Evolutionary conservation across 92 coral and sea anemone genomes (phyloP).

Genomic region (Bergia sp.): DNA sequence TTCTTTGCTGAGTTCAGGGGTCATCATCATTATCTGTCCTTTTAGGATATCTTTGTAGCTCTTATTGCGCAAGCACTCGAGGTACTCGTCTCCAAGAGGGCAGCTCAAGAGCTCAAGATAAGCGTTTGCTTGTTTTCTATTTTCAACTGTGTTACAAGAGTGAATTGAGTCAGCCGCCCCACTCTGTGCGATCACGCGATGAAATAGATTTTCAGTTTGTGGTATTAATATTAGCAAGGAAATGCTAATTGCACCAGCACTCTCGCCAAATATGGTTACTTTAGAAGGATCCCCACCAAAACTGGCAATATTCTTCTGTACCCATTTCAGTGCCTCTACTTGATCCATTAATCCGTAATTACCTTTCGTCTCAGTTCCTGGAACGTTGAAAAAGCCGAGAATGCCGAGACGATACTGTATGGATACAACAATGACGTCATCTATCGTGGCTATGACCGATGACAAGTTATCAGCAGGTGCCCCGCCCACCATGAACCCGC

Average conservation of each 20-base stretch:
- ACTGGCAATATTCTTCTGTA: constrained; percentile 44
- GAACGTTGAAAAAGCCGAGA: constrained; percentile 73
- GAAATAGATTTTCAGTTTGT: constrained; percentile 46
- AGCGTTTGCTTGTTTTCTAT: background rate
- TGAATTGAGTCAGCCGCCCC: constrained; percentile 32
- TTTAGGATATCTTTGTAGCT: constrained; percentile 12
- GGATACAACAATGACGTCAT: constrained; percentile 71
- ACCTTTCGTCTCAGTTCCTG: constrained; percentile 67
- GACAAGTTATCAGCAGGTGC: background rate
- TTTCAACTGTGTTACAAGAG: background rate
- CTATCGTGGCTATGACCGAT: constrained; percentile 49
- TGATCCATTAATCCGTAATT: constrained; percentile 77
- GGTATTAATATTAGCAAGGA: constrained; percentile 42
- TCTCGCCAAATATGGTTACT: constrained; percentile 55
- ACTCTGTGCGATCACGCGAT: constrained; percentile 50
- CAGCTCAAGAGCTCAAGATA: constrained; percentile 6
- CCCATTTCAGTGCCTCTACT: constrained; percentile 58
- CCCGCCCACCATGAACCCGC: constrained; percentile 49
- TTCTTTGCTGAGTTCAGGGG: constrained; percentile 15
- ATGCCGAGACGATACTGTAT: constrained; percentile 77
- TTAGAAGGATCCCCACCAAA: constrained; percentile 52
- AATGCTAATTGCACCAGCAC: constrained; percentile 44
- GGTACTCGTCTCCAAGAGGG: background rate
- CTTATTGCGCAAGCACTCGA: constrained; percentile 24
- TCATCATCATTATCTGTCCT: background rate